A percentile compares a stretch with the other conserved stretches of the same genome.
Conservation (phyloP, 2,113 vertebrate species). For the Corydoras maculifer region DNA sequence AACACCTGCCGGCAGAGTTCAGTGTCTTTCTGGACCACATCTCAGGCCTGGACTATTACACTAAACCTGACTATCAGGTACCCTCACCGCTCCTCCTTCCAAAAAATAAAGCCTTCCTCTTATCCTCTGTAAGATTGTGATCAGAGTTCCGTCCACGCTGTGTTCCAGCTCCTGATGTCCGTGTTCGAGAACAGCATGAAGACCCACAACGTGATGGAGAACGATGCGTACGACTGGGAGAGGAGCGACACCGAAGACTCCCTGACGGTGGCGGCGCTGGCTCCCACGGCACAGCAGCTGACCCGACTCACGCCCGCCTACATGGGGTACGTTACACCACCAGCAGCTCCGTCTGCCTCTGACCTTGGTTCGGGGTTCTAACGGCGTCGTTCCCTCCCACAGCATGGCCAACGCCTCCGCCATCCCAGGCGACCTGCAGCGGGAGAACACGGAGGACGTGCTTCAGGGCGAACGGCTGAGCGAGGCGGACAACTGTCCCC, state of each 20-base stretch:
- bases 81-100: too few relatives aligned
- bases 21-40: slow-evolving; percentile 88
- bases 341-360: too few relatives aligned
- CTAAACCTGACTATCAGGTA: slow-evolving; percentile 96
- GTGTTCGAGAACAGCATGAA: slow-evolving; percentile 95
- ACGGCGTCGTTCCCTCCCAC: slow-evolving; percentile 9
- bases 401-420: slow-evolving; percentile 97
- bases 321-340: slow-evolving; percentile 72
- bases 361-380: too few relatives aligned
- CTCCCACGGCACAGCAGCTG: slow-evolving; percentile 84
- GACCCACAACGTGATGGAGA: slow-evolving; percentile 81
- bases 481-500: slow-evolving; percentile 89
- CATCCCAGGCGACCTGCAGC: slow-evolving; percentile 87
- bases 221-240: slow-evolving; percentile 96
- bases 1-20: slow-evolving; percentile 92
- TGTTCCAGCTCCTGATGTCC: slow-evolving; percentile 82
- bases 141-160: neutral
- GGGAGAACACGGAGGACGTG: slow-evolving; percentile 97
- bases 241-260: slow-evolving; percentile 82
- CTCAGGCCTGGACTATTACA: slow-evolving; percentile 88
- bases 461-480: slow-evolving; percentile 96
- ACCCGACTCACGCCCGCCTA: slow-evolving; percentile 91
- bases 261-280: slow-evolving; percentile 76
- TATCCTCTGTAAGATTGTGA: too few relatives aligned
- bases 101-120: too few relatives aligned